Conservation (phyloP, 2,113 vertebrate species). For the Eira barbara region DNA sequence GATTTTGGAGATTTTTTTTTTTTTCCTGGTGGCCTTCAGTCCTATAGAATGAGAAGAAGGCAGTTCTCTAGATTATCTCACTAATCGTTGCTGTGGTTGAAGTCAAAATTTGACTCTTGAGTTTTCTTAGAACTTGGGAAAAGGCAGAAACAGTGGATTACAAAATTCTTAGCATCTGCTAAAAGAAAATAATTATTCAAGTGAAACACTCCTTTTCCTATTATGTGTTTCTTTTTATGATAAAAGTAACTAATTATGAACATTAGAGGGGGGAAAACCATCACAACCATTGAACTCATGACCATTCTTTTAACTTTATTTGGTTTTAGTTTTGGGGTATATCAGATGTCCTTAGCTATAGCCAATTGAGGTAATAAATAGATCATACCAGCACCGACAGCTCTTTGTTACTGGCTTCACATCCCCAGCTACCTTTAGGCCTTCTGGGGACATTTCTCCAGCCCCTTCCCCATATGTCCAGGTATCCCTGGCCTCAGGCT, state of each 20-base stretch:
- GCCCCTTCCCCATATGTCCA: not conserved
- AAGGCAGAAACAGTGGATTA: not conserved
- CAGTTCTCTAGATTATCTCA: not conserved
- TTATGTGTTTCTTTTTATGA: not conserved
- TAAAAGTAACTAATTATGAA: not conserved
- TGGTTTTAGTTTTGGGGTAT: not conserved
- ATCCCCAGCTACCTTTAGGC: too few species aligned
- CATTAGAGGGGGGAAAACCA: not conserved
- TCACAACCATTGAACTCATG: not conserved
- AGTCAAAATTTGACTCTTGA: not conserved
- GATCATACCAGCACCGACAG: not conserved
- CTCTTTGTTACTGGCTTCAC: not conserved
- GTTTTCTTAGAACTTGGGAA: not conserved
- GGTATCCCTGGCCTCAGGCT: not conserved
- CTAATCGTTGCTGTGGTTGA: not conserved
- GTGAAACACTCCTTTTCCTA: not conserved
- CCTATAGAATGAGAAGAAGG: not conserved
- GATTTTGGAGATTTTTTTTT: not conserved
- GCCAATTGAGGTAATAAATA: not conserved
- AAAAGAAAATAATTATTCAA: constrained; percentile 24
- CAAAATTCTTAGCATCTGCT: not conserved
- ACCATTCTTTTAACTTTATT: not conserved
- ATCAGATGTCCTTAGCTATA: not conserved
- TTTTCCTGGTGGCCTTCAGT: not conserved
- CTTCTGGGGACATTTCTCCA: not conserved